These are phyloP conservation scores for Abramis brama DNA, from an alignment of 2,113 vertebrate genomes.

Conservation along the genomic window DNA sequence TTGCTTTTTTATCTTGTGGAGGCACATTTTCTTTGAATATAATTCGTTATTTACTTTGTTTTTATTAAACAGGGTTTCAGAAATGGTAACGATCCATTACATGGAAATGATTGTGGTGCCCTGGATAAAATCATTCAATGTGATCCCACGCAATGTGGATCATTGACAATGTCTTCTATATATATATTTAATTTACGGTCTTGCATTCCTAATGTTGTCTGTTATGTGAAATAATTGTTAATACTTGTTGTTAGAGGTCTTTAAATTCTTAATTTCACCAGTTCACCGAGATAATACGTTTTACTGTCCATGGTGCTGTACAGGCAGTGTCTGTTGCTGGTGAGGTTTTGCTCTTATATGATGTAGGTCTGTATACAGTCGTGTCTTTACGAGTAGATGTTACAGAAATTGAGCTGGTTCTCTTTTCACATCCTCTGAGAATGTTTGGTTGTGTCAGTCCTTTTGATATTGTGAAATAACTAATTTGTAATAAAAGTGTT, in stretches of 20 bases:
- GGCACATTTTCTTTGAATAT: no score
- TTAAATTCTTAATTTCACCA: not conserved
- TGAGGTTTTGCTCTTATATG: conserved; percentile 31
- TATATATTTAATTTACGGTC: not conserved
- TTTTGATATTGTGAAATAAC: not conserved
- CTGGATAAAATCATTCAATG: no score
- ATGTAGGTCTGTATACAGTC: no score
- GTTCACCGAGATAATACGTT: not conserved
- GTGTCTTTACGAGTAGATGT: not conserved
- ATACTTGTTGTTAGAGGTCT: no score
- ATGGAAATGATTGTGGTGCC: no score
- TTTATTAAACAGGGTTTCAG: not conserved
- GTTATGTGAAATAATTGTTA: not conserved
- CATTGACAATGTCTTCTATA: no score
- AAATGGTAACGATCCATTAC: not conserved
- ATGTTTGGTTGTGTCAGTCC: not conserved
- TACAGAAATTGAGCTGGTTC: not conserved
- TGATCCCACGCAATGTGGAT: no score
- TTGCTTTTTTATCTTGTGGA: no score
- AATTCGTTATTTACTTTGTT: no score
- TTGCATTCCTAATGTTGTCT: not conserved
- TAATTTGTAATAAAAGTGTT: not conserved
- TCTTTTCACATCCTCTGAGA: not conserved
- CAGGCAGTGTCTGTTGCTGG: not conserved
- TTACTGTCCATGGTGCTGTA: not conserved